These are phyloP conservation scores for Paracyclopina nana DNA, from an alignment of 1,140 invertebrate genomes.

Conservation along the genomic window DNA sequence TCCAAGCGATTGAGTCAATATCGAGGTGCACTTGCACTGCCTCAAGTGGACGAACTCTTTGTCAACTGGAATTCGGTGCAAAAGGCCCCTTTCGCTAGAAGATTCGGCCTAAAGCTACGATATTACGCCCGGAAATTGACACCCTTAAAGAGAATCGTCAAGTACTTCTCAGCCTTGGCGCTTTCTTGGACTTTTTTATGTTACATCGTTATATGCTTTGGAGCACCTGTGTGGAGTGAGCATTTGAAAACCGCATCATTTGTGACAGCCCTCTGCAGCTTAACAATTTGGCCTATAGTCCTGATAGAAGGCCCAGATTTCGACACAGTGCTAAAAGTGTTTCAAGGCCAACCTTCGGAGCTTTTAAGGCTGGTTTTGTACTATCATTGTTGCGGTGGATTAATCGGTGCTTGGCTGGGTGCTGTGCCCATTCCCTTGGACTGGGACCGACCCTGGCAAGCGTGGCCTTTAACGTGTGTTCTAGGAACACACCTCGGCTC, in stretches of 20 bases:
- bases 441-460: constrained; percentile 74
- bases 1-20: no score
- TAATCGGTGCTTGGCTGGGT: constrained; percentile 68
- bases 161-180: no score
- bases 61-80: no score
- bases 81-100: no score
- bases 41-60: no score
- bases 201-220: constrained; percentile 2
- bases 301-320: background rate
- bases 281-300: background rate
- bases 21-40: no score
- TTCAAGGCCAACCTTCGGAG: background rate
- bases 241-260: background rate
- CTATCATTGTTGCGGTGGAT: constrained; percentile 21
- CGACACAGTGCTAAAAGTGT: background rate
- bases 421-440: constrained; percentile 70
- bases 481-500: constrained; percentile 44
- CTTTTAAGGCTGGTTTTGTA: background rate
- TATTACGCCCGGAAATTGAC: no score
- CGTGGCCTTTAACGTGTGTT: constrained; percentile 54
- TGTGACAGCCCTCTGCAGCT: background rate
- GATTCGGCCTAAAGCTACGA: no score
- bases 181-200: background rate
- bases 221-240: background rate
- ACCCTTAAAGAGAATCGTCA: no score